Conservation (phyloP, 1,140 invertebrate species). For the Trichoplusia ni region DNA sequence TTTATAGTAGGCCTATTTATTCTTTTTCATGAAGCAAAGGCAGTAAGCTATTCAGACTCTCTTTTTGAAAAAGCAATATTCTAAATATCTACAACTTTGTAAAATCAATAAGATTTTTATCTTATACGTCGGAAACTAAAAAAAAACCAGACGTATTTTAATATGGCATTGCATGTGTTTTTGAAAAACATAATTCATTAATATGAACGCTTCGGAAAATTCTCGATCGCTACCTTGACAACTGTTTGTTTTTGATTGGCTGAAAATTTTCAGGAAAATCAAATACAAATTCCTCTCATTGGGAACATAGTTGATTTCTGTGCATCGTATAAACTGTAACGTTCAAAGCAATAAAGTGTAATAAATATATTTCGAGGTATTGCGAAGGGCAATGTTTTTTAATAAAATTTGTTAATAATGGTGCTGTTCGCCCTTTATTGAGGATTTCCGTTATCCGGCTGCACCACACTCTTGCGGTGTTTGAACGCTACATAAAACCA, state of each 20-base stretch:
- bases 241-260: conserved; percentile 74
- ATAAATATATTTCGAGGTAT: conserved; percentile 15
- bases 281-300: conserved; percentile 6
- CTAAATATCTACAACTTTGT: background rate
- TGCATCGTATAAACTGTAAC: conserved; percentile 10
- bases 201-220: conserved; percentile 49
- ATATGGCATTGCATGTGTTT: background rate
- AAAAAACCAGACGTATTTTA: background rate
- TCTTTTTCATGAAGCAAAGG: background rate
- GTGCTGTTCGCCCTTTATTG: conserved; percentile 46
- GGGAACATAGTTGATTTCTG: conserved; percentile 12
- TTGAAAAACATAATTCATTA: background rate
- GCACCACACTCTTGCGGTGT: conserved; percentile 9
- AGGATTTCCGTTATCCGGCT: conserved; percentile 68
- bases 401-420: conserved; percentile 29
- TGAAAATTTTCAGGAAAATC: conserved; percentile 51
- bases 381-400: background rate
- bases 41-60: background rate
- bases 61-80: background rate
- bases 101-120: background rate
- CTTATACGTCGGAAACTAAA: too few relatives aligned
- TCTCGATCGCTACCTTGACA: conserved; percentile 57
- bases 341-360: conserved; percentile 9
- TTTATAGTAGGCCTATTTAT: background rate
- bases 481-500: conserved; percentile 17